Evolutionary conservation across 2,797 vertebrate species (phyloP).

Genomic region (Pampus argenteus): DNA sequence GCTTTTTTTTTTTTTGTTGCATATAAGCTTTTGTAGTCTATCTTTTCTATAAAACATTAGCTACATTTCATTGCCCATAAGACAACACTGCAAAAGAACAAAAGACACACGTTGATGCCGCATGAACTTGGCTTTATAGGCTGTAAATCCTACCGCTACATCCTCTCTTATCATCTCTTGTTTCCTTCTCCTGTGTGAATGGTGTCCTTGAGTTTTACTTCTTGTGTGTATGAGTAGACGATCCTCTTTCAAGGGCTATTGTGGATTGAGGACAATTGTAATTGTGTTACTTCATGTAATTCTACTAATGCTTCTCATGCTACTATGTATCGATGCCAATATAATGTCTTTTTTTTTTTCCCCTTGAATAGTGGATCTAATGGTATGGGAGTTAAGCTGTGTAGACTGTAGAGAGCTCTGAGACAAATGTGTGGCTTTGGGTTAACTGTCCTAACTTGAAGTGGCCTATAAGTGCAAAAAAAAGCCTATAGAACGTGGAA

Average conservation of each 20-base stretch:
- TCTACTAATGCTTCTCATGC: not conserved
- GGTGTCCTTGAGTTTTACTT: conserved; percentile 14
- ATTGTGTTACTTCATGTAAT: no score
- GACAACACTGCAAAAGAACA: not conserved
- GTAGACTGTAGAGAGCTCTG: not conserved
- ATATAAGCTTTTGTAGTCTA: not conserved
- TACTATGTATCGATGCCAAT: not conserved
- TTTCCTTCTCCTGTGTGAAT: conserved; percentile 5
- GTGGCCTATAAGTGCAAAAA: conserved; percentile 27
- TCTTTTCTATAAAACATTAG: not conserved
- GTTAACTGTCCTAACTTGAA: conserved; percentile 7
- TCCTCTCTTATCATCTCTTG: not conserved
- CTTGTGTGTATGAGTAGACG: conserved; percentile 12
- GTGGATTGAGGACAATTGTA: not conserved
- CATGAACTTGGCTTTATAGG: conserved; percentile 7
- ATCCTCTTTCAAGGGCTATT: not conserved
- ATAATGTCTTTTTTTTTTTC: no score
- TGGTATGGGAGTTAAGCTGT: not conserved
- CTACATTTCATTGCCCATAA: not conserved
- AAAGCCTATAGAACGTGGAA: not conserved
- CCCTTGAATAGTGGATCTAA: not conserved
- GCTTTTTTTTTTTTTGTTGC: not conserved
- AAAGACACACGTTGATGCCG: not conserved
- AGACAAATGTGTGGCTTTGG: conserved; percentile 20
- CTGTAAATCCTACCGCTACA: conserved; percentile 2